Percentiles rank a stretch among this genome's conserved stretches.
phyloP scores from a whole-genome alignment of 2,797 vertebrate species.

The Eleutherodactylus coqui region DNA sequence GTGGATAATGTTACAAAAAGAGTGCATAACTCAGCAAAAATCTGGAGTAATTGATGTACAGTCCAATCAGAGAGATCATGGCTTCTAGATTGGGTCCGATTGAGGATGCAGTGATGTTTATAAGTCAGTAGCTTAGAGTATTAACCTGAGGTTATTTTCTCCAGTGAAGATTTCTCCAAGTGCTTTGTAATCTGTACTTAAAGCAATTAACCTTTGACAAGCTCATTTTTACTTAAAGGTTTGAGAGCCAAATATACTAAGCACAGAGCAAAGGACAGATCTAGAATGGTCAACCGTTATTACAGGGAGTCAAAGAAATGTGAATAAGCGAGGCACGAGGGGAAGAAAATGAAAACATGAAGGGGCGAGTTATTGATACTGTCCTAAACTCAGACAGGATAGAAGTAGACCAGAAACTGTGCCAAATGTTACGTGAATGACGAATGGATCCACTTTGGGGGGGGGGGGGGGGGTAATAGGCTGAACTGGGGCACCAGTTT shows the following conservation, averaged over 20 bases:
- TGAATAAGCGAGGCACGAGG: not conserved
- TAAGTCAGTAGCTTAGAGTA: constrained; percentile 30
- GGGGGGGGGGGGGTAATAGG: too few relatives aligned
- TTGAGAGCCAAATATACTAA: not conserved
- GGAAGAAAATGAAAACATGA: not conserved
- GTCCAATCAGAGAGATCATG: not conserved
- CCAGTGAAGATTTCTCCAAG: constrained; percentile 28
- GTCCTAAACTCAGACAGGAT: not conserved
- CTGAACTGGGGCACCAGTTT: too few relatives aligned
- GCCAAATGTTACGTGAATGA: too few relatives aligned
- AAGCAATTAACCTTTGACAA: constrained; percentile 54
- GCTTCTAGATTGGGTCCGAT: not conserved
- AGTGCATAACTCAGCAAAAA: not conserved
- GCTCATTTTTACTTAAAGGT: constrained; percentile 36
- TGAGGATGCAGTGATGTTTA: not conserved
- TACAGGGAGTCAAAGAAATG: not conserved
- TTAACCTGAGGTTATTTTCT: constrained; percentile 50
- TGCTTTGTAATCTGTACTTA: constrained; percentile 57
- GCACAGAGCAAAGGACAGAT: not conserved
- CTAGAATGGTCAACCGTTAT: not conserved
- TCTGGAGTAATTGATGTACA: not conserved
- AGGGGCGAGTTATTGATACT: not conserved
- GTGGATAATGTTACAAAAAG: not conserved
- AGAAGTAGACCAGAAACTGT: too few relatives aligned
- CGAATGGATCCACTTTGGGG: too few relatives aligned